These are phyloP conservation scores for Tupiocoris notatus DNA, from an alignment of 2,888 invertebrate genomes.

Conservation along the genomic window DNA sequence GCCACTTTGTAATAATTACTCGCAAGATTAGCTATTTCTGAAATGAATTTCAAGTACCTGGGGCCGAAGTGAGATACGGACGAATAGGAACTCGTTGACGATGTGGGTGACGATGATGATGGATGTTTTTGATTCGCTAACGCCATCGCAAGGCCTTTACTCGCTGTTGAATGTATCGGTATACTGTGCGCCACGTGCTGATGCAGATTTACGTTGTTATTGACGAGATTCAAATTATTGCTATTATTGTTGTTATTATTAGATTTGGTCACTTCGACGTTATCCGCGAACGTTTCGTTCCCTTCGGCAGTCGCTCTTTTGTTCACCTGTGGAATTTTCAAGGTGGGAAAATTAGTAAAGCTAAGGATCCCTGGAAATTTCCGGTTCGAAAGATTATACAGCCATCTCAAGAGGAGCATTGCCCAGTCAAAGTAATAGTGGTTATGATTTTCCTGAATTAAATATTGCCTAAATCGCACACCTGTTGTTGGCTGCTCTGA, in stretches of 20 bases:
- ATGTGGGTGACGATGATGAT: conserved; percentile 46
- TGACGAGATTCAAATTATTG: conserved; percentile 50
- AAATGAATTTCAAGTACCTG: conserved; percentile 43
- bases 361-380: too few species aligned
- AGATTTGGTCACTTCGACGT: conserved; percentile 43
- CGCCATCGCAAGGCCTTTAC: conserved; percentile 63
- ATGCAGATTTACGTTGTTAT: conserved; percentile 49
- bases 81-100: conserved; percentile 47
- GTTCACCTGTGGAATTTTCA: neutral
- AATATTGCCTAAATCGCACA: too few species aligned
- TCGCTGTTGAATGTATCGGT: conserved; percentile 56
- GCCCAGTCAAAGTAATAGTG: too few species aligned
- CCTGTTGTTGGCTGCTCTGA: neutral
- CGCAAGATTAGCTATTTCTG: too few species aligned
- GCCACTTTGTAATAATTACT: too few species aligned
- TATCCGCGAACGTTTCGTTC: conserved; percentile 45
- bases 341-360: too few species aligned
- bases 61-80: conserved; percentile 46
- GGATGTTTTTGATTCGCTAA: conserved; percentile 47
- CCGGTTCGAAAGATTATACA: too few species aligned
- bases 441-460: too few species aligned
- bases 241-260: conserved; percentile 50
- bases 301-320: conserved; percentile 46
- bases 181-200: conserved; percentile 49
- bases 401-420: too few species aligned